phyloP scores from a whole-genome alignment of 2,888 invertebrate genomes.

The Pomacea canaliculata region DNA sequence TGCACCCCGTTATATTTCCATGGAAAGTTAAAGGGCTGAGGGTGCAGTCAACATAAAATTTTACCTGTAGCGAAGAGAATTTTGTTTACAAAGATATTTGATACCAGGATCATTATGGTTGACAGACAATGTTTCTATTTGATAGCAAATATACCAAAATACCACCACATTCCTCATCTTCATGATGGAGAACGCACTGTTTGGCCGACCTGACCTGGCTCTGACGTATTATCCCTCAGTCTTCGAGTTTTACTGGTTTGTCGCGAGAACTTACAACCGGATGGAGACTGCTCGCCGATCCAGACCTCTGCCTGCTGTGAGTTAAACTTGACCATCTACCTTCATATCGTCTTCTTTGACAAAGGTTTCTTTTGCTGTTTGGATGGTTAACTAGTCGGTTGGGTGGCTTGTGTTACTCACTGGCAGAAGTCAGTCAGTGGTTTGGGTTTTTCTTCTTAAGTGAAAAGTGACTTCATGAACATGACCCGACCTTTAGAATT shows the following conservation, averaged over 20 bases:
- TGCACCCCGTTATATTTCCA: no score
- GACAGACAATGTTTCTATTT: not conserved
- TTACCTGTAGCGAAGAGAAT: no score
- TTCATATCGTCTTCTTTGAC: not conserved
- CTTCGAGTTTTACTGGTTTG: slow-evolving; percentile 58
- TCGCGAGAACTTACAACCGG: slow-evolving; percentile 41
- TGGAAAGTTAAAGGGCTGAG: no score
- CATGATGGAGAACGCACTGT: slow-evolving; percentile 46
- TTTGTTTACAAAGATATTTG: no score
- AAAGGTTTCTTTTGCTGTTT: not conserved
- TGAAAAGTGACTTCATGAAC: no score
- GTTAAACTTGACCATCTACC: not conserved
- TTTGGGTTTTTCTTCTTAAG: no score
- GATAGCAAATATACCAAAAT: slow-evolving; percentile 54
- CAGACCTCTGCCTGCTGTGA: slow-evolving; percentile 45
- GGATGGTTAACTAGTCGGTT: no score
- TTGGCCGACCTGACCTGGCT: slow-evolving; percentile 49
- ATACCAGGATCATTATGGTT: no score
- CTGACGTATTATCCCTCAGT: slow-evolving; percentile 56
- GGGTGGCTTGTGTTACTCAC: no score
- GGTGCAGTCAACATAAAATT: no score
- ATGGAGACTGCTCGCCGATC: slow-evolving; percentile 38
- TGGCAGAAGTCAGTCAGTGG: no score
- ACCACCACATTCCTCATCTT: slow-evolving; percentile 48
- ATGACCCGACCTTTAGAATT: no score